A percentile compares a stretch with the other conserved stretches of the same genome.
phyloP scores from a whole-genome alignment of 1,140 invertebrate genomes.

The Hydropsyche tenuis region DNA sequence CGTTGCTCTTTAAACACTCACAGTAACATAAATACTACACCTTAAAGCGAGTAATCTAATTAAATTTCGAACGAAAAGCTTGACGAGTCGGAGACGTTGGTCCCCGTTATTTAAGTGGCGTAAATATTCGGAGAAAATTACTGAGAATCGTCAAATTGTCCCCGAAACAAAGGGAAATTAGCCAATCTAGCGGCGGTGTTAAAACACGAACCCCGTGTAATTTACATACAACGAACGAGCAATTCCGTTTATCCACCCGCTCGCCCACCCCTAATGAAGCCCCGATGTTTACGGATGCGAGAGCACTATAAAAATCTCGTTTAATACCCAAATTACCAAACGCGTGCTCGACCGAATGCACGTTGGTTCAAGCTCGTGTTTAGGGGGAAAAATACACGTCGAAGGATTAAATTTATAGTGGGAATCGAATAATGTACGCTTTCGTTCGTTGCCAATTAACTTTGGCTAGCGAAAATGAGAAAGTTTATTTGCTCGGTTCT shows the following conservation, averaged over 20 bases:
- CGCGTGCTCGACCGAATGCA: no score
- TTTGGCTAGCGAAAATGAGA: no score
- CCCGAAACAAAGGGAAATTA: conserved; percentile 45
- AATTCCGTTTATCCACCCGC: conserved; percentile 14
- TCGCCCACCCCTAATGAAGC: conserved; percentile 7
- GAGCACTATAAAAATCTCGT: conserved; percentile 24
- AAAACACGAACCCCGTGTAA: conserved; percentile 24
- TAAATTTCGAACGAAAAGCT: no score
- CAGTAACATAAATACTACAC: no score
- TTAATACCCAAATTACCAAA: conserved; percentile 20
- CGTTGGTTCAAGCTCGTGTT: neutral
- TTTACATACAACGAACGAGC: conserved; percentile 35
- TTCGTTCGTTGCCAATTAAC: no score
- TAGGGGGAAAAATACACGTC: neutral
- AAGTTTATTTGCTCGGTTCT: no score
- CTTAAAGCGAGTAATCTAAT: no score
- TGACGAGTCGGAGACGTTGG: no score
- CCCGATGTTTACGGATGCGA: conserved; percentile 35
- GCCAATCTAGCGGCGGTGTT: conserved; percentile 37
- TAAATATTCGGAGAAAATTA: conserved; percentile 22
- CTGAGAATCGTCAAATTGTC: conserved; percentile 31
- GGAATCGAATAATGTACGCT: no score
- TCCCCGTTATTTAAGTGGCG: neutral
- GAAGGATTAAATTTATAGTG: no score
- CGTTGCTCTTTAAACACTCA: no score